Evolutionary conservation across 37 sponge, comb jelly and placozoan species (phyloP).

Genomic region (Hormiphora californensis): DNA sequence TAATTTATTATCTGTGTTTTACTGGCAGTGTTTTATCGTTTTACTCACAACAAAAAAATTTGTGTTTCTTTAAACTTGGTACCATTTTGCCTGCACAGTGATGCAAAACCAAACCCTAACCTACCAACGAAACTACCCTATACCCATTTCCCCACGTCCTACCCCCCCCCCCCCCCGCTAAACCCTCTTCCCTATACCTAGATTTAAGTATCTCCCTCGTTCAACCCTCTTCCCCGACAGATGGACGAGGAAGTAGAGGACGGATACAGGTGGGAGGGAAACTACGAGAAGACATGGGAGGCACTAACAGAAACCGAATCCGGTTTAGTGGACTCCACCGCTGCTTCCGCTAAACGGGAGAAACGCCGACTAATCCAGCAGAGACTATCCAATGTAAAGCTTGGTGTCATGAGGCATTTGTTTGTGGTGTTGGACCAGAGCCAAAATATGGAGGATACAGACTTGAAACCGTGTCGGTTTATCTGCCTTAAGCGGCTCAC

Average conservation of each 20-base stretch:
- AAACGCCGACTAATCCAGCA: slow-evolving; percentile 10
- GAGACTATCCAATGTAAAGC: slow-evolving; percentile 34
- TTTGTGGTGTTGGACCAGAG: slow-evolving; percentile 78
- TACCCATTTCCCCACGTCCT: too few relatives aligned
- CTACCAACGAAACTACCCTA: too few relatives aligned
- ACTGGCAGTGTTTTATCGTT: too few relatives aligned
- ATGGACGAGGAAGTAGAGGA: slow-evolving; percentile 43
- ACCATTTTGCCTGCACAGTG: too few relatives aligned
- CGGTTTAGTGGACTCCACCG: not conserved
- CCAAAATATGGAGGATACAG: slow-evolving; percentile 72
- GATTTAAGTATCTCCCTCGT: too few relatives aligned
- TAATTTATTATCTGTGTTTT: too few relatives aligned
- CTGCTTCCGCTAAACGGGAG: slow-evolving; percentile 24
- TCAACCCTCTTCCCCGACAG: too few relatives aligned
- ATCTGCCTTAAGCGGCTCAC: slow-evolving; percentile 58
- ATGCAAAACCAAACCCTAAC: too few relatives aligned
- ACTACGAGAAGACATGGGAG: slow-evolving; percentile 51
- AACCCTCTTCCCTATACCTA: too few relatives aligned
- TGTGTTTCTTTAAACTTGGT: too few relatives aligned
- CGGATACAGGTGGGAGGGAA: slow-evolving; percentile 49
- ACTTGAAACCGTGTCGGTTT: slow-evolving; percentile 77
- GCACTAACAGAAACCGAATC: not conserved
- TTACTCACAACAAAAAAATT: too few relatives aligned
- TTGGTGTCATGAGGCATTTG: slow-evolving; percentile 71
- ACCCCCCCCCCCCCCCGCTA: too few relatives aligned